Conservation (phyloP, 2,797 vertebrate genomes). For the Gymnothorax reevesii region DNA sequence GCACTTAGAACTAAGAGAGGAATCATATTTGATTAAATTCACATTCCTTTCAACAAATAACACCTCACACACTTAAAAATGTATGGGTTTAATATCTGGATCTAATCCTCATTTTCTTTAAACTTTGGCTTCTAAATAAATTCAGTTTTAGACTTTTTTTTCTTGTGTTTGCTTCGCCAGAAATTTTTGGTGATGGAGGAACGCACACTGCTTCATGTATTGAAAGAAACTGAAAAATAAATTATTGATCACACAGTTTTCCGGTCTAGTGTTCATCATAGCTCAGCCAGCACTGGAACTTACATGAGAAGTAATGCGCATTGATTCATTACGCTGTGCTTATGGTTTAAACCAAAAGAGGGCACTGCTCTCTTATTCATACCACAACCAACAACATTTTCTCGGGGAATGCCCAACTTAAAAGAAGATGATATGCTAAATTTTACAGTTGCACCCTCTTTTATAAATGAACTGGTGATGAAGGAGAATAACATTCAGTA, state of each 20-base stretch:
- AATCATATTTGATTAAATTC: neutral
- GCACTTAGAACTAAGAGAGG: neutral
- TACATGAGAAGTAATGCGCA: neutral
- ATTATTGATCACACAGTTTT: neutral
- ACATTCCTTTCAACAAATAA: neutral
- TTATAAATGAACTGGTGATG: conserved; percentile 1
- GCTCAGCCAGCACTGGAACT: neutral
- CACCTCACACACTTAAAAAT: neutral
- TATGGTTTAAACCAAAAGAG: conserved; percentile 68
- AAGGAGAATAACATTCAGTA: neutral
- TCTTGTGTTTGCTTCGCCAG: neutral
- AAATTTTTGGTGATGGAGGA: neutral
- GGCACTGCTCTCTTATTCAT: conserved; percentile 68
- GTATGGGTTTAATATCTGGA: neutral
- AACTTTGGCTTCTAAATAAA: neutral
- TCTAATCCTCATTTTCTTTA: neutral
- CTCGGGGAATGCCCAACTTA: neutral
- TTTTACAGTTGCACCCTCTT: neutral
- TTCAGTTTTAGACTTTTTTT: neutral
- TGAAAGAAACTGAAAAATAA: neutral
- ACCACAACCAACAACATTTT: conserved; percentile 17
- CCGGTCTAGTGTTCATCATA: neutral
- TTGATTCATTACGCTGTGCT: conserved; percentile 17
- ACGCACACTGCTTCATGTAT: neutral
- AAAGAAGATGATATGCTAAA: neutral